Conservation (phyloP, 2,113 vertebrate species). For the Oceanites oceanicus region DNA sequence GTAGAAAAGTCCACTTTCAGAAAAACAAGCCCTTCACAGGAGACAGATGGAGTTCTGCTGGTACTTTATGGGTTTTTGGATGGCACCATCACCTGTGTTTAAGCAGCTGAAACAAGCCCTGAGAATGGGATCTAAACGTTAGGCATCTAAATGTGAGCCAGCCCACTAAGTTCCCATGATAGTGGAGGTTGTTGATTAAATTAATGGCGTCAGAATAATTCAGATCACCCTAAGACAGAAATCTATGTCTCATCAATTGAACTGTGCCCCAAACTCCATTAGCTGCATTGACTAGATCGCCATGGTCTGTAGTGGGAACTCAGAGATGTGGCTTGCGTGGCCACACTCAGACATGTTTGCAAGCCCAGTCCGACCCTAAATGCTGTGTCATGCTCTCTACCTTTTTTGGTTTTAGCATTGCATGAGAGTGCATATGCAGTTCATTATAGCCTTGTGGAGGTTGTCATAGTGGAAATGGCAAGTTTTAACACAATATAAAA, state of each 20-base stretch:
- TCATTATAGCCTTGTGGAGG: neutral
- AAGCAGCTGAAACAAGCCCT: neutral
- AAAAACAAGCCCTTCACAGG: neutral
- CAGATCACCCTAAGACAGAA: neutral
- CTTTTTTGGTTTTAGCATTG: neutral
- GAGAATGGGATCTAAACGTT: neutral
- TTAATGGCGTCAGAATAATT: neutral
- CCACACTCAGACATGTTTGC: neutral
- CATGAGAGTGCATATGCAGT: neutral
- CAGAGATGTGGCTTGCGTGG: neutral
- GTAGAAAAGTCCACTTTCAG: neutral
- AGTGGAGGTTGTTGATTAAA: neutral
- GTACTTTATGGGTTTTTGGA: neutral
- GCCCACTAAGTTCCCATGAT: neutral
- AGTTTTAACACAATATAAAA: neutral
- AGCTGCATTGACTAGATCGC: neutral
- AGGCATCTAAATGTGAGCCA: neutral
- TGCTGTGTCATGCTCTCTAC: neutral
- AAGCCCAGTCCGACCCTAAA: neutral
- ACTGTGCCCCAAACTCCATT: neutral
- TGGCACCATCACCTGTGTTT: neutral
- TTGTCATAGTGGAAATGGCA: neutral
- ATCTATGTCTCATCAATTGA: neutral
- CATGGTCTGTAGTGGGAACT: neutral
- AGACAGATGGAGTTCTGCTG: neutral